Base-by-base conservation (phyloP, 2,888 invertebrate species). In the Dioctria linearis region DNA sequence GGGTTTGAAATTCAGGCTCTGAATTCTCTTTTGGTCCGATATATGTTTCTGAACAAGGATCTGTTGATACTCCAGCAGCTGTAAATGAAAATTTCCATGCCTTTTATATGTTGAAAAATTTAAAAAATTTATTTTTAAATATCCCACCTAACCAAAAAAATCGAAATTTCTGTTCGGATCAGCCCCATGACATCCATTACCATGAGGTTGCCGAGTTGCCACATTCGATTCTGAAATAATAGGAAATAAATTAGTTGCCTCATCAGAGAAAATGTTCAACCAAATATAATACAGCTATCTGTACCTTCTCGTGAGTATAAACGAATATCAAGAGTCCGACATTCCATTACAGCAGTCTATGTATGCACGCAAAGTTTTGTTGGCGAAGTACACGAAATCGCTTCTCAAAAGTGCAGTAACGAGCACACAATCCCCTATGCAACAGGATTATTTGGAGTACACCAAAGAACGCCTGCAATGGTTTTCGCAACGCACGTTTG, bases 231-330 rank as follows among this genome's bases (percentile, higher is more conserved):
- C 92, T 92, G 80, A 0, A 76, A 54, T 59, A 57, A 61, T 4
- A 9, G 54, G 37, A 54, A 65, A 40, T 42, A 9, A 51, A n/a
- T n/a, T n/a, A n/a, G n/a, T n/a, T n/a, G n/a, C n/a, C n/a, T n/a
- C n/a, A n/a, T n/a, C 25, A 13, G 39, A 2, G 40, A n/a, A 61
- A 9, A 61, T 25, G 11, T 13, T 4, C 4, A n/a, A 25, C 0
- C 71, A 90, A 91, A n/a, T n/a, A n/a, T n/a, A n/a, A n/a, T n/a
- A n/a, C n/a, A n/a, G n/a, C n/a, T n/a, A n/a, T n/a, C n/a, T n/a
- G 90, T 89, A 94, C 93, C 81, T 86, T 87, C 25, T 90, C 90
- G 84, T 93, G 93, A 0, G 93, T 92, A 85, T 92, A 93, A 2
- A 85, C 90, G 85, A 93, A 95, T n/a, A n/a, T n/a, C n/a, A n/a